Evolutionary conservation across 2,888 invertebrate species (phyloP).

Genomic region (Leptopilina syphax): DNA sequence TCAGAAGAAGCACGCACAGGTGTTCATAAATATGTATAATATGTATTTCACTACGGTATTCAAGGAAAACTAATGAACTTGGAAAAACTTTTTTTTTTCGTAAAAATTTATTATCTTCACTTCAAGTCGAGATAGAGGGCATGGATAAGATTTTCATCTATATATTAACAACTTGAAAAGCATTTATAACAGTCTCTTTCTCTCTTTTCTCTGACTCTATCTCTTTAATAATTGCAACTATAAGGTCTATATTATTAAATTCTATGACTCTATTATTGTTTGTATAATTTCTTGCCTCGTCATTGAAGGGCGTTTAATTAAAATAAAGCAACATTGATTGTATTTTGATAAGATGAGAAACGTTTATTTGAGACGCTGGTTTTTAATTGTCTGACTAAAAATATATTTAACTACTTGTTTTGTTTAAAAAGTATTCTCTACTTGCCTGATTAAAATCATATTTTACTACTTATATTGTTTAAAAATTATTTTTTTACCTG

Average conservation of each 20-base stretch:
- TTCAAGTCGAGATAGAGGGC: not conserved
- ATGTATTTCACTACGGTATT: conserved; percentile 12
- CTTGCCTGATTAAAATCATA: no score
- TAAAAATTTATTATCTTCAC: not conserved
- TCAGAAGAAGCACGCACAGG: conserved; percentile 14
- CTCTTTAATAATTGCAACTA: not conserved
- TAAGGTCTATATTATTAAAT: not conserved
- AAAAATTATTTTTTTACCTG: no score
- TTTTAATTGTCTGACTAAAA: no score
- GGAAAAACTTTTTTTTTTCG: not conserved
- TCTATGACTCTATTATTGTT: no score
- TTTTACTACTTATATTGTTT: no score
- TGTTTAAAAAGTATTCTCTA: no score
- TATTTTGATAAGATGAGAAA: no score
- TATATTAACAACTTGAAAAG: not conserved
- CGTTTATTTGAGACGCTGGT: no score
- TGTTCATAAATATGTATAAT: conserved; percentile 44
- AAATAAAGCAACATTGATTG: no score
- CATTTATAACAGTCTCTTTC: not conserved
- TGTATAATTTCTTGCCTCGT: no score
- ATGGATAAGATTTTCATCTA: conserved; percentile 38
- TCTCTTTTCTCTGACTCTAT: not conserved
- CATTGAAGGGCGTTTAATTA: no score
- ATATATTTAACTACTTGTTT: no score
- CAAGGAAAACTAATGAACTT: conserved; percentile 16